Conservation (phyloP, 2,797 vertebrate species). For the Microhierax caerulescens region DNA sequence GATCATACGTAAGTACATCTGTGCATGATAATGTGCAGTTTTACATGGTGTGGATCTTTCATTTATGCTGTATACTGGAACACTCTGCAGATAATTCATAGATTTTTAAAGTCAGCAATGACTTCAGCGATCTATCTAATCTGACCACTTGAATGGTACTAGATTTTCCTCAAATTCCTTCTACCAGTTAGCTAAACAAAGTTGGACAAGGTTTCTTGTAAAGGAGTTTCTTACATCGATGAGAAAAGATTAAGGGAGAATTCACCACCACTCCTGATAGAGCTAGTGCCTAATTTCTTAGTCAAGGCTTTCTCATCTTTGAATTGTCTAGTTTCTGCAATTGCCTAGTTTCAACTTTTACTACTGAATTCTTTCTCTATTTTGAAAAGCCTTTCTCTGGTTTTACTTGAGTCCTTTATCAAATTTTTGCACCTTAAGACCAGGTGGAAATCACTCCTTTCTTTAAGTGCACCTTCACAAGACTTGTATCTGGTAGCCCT, state of each 20-base stretch:
- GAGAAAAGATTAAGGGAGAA: neutral
- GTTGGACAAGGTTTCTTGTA: no score
- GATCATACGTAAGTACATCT: conserved; percentile 85
- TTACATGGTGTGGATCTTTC: neutral
- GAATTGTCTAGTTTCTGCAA: no score
- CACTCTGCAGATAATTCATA: neutral
- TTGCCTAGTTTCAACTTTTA: neutral
- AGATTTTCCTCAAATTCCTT: neutral
- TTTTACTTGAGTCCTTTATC: neutral
- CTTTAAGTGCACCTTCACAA: neutral
- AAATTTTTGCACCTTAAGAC: neutral
- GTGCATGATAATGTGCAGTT: neutral
- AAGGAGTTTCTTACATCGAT: rapidly evolving
- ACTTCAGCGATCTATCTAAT: neutral
- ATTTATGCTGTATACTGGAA: neutral
- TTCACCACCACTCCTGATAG: neutral
- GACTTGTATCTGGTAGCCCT: neutral
- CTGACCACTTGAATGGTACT: neutral
- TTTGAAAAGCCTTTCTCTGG: neutral
- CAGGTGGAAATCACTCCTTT: neutral
- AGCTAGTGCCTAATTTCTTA: neutral
- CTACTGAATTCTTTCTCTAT: neutral
- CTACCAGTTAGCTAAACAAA: rapidly evolving
- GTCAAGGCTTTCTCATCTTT: neutral
- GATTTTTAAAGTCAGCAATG: neutral